Evolutionary conservation across 1,140 invertebrate genomes (phyloP), one percentile per base, ranked within the genome.

Genomic region (Metopolophium dirhodum): DNA sequence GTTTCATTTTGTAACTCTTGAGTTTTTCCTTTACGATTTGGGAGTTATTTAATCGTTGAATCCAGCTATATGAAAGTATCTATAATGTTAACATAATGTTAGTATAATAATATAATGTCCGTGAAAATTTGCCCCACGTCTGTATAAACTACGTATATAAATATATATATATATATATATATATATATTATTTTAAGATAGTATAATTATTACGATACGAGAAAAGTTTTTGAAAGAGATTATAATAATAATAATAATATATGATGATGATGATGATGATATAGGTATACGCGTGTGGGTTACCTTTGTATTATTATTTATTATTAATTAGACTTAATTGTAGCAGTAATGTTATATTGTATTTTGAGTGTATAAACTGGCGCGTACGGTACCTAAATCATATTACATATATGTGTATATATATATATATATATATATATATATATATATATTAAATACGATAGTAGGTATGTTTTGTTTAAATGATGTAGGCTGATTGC

Each of bases 31-130:
- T 57, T 93, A 57, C n/a, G 23, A 93, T 51, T 86, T 45, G 91
- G 82, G 91, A 93, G 91, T 51, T 93, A 93, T 93, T 92, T 92
- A 92, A 85, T 82, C 54, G 49, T 90, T 11, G 9, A 57, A 37
- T 41, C 22, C 35, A 37, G 88, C 23, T 54, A 14, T 37, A 14
- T 37, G 20, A 57, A 37, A 57, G 23, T 57, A 26, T 89, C 35
- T 57, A 77, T 77, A 49, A 57, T 89, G 51, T 89, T 37, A 87
- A 54, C 51, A 57, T 54, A 89, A 57, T 89, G 22, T 57, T 57
- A 57, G 51, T 41, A 41, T 89, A 54, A 89, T 57, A 57, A 88
- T 57, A 57, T 54, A 37, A 26, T 35, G 47, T 88, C 49, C 37
- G 54, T 26, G 22, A 37, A 57, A 14, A 89, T 37, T 23, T 57